Evolutionary conservation across 1,140 invertebrate genomes (phyloP).

Genomic region (Lepidurus apus): DNA sequence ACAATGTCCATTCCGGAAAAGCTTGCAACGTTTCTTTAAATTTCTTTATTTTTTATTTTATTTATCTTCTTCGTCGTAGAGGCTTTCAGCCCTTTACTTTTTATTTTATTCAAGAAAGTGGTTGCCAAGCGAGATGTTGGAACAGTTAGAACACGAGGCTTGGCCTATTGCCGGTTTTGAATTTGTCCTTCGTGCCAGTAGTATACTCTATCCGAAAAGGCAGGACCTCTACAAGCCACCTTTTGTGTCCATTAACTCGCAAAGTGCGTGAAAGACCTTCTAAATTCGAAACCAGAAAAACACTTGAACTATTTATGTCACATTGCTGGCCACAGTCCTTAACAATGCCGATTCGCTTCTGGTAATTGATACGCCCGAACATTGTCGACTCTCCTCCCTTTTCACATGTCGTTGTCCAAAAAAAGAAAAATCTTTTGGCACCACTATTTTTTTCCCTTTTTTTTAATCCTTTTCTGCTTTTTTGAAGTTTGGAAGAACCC

Average conservation of each 20-base stretch:
- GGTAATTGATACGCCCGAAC: neutral
- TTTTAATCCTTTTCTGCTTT: neutral
- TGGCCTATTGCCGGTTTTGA: neutral
- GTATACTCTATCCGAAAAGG: neutral
- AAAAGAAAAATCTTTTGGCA: neutral
- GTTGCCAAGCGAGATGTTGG: neutral
- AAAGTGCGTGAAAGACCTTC: neutral
- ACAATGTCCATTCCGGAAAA: neutral
- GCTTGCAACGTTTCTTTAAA: neutral
- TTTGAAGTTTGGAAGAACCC: too few relatives aligned
- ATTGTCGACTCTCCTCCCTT: neutral
- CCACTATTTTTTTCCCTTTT: neutral
- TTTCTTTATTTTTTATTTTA: neutral
- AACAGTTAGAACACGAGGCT: neutral
- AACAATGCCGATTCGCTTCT: neutral
- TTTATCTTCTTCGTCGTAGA: neutral
- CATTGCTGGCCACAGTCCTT: neutral
- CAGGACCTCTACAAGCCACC: neutral
- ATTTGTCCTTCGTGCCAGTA: neutral
- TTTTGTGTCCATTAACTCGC: neutral
- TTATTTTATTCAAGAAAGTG: neutral
- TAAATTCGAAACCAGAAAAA: slow-evolving; percentile 1
- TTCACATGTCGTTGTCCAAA: neutral
- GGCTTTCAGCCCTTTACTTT: neutral
- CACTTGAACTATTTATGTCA: neutral